These are phyloP conservation scores for Pantherophis vulpinus DNA, from an alignment of 2,797 vertebrate genomes.

Conservation along the genomic window DNA sequence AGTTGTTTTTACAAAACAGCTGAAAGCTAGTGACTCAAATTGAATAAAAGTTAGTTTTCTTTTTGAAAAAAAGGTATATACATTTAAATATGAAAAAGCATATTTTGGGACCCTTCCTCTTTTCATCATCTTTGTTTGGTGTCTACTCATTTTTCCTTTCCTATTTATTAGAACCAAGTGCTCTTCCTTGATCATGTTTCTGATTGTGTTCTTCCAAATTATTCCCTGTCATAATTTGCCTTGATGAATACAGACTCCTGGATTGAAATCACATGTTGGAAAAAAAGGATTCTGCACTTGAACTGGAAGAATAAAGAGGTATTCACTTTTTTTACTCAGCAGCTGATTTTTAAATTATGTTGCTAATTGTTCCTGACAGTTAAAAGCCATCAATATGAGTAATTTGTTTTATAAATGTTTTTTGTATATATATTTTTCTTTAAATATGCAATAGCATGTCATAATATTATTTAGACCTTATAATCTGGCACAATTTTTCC, in stretches of 20 bases:
- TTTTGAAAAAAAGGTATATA: neutral
- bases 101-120: neutral
- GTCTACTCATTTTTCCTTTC: neutral
- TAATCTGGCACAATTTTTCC: neutral
- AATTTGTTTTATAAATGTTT: neutral
- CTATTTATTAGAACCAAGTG: neutral
- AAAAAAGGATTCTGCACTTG: neutral
- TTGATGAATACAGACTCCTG: neutral
- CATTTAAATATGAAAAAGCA: neutral
- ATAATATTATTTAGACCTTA: neutral
- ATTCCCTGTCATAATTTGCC: neutral
- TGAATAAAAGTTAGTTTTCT: neutral
- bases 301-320: neutral
- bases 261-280: neutral
- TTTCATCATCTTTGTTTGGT: neutral
- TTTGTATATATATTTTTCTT: neutral
- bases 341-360: neutral
- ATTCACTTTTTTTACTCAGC: neutral
- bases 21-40: neutral
- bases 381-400: neutral
- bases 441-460: neutral
- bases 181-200: neutral
- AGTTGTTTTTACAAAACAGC: neutral
- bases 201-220: too few species aligned
- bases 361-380: neutral